phyloP scores from a whole-genome alignment of 1,140 invertebrate species.

The Archivesica marissinica region DNA sequence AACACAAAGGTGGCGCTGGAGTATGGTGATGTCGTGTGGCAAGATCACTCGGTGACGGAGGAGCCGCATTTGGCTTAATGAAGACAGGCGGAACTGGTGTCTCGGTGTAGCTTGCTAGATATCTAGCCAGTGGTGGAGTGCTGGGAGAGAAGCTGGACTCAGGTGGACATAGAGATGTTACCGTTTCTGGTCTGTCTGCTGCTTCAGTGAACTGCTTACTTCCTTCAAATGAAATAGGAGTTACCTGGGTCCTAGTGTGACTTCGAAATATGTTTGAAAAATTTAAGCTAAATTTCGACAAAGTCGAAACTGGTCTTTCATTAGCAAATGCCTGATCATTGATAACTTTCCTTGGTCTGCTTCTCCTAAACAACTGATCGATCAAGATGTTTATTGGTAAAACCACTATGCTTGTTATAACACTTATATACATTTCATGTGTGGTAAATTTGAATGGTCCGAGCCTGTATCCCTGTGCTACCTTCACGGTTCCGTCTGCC shows the following conservation, averaged over 20 bases:
- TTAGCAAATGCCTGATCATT: constrained; percentile 19
- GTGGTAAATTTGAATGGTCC: constrained; percentile 74
- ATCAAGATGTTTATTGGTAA: constrained; percentile 78
- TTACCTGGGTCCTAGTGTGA: constrained; percentile 6
- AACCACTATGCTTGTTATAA: constrained; percentile 77
- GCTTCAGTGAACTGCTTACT: background rate
- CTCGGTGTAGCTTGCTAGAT: background rate
- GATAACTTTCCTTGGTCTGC: constrained; percentile 54
- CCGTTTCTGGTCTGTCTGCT: background rate
- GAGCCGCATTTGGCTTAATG: background rate
- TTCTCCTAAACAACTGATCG: constrained; percentile 77
- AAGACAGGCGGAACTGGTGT: constrained; percentile 28
- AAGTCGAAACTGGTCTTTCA: constrained; percentile 33
- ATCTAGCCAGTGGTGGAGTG: background rate
- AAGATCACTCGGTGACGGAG: background rate
- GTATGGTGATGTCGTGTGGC: constrained; percentile 36
- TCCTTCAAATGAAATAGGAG: background rate
- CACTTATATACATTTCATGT: constrained; percentile 74
- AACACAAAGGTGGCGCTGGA: constrained; percentile 15
- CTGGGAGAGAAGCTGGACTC: background rate
- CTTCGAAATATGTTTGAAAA: constrained; percentile 26
- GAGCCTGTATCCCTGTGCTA: constrained; percentile 53
- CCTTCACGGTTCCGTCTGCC: constrained; percentile 41
- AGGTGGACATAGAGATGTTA: background rate
- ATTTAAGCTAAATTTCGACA: constrained; percentile 52